phyloP scores from a whole-genome alignment of 2,113 vertebrate genomes.

The Gnathochromis pfefferi region DNA sequence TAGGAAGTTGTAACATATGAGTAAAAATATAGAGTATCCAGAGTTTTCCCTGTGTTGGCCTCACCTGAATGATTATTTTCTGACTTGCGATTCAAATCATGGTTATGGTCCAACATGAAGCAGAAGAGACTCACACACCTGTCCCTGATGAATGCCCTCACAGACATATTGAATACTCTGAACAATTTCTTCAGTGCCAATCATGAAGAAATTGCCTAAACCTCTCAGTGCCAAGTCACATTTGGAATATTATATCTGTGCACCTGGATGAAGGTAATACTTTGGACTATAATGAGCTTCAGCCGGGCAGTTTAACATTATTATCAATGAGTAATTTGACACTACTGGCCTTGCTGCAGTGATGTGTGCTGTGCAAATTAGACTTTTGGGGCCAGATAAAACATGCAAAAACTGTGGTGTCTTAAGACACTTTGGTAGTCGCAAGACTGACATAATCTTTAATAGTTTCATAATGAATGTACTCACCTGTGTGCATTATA shows the following conservation, averaged over 20 bases:
- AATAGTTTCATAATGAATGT: neutral
- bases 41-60: neutral
- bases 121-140: neutral
- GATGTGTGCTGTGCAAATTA: neutral
- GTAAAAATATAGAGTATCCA: neutral
- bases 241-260: neutral
- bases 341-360: neutral
- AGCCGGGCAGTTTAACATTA: neutral
- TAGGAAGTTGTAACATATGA: neutral
- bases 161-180: neutral
- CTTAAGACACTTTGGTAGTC: neutral
- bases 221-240: neutral
- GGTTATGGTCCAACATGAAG: neutral
- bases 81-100: neutral
- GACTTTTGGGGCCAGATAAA: neutral
- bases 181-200: neutral
- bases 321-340: neutral
- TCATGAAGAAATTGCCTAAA: neutral
- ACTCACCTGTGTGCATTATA: neutral
- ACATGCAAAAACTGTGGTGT: neutral
- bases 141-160: neutral
- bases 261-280: neutral
- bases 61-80: neutral
- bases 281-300: neutral
- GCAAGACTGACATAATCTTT: neutral